These are phyloP conservation scores for Pantherophis guttatus DNA, from an alignment of 2,113 vertebrate species.

Conservation along the genomic window DNA sequence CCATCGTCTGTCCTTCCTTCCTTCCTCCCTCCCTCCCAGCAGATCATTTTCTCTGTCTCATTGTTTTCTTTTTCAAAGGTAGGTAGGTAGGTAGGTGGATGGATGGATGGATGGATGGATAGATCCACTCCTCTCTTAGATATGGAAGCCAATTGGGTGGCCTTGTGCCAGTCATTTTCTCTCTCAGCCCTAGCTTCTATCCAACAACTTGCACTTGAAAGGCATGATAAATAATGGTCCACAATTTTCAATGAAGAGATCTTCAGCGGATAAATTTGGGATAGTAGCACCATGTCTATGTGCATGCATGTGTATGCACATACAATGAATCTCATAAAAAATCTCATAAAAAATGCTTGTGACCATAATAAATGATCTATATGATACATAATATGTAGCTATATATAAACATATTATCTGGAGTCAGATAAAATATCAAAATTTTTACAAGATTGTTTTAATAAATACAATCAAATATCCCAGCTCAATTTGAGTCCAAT, in stretches of 20 bases:
- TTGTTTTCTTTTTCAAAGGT: not conserved
- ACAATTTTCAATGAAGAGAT: not conserved
- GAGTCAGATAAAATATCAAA: not conserved
- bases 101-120: too few species aligned
- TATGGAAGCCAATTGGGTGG: not conserved
- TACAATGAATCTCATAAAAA: not conserved
- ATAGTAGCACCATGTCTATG: not conserved
- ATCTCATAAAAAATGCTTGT: not conserved
- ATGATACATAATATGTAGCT: not conserved
- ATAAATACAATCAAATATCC: not conserved
- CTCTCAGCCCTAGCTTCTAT: not conserved
- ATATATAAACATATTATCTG: not conserved
- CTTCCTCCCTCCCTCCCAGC: not conserved
- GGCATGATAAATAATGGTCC: not conserved
- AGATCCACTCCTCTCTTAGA: not conserved
- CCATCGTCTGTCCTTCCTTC: not conserved
- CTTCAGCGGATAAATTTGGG: not conserved
- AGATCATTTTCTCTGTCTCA: not conserved
- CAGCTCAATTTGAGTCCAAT: not conserved
- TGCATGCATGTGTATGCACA: not conserved
- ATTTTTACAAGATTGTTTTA: not conserved
- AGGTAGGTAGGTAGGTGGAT: not conserved
- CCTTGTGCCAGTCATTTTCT: not conserved
- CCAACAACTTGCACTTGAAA: not conserved
- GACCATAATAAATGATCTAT: not conserved